These are phyloP conservation scores for Geococcyx californianus DNA, from an alignment of 2,113 vertebrate genomes.

Conservation along the genomic window DNA sequence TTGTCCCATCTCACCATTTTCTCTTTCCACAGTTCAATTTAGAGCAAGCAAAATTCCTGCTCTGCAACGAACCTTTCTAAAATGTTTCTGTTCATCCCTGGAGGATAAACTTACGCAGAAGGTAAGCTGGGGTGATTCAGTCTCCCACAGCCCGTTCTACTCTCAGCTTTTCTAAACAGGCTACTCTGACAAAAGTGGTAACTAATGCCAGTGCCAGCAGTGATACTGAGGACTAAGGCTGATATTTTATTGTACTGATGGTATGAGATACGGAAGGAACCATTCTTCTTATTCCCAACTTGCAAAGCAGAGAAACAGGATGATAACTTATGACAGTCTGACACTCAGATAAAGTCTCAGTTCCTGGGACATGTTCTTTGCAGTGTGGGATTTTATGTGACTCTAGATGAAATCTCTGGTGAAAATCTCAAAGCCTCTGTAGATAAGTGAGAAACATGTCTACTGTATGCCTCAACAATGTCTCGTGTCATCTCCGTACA, in stretches of 20 bases:
- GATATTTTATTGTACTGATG: neutral
- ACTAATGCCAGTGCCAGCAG: neutral
- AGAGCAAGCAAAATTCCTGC: neutral
- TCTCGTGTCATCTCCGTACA: accelerated
- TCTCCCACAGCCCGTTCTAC: neutral
- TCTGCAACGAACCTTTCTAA: neutral
- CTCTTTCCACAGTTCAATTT: neutral
- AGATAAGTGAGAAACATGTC: neutral
- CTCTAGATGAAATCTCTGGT: neutral
- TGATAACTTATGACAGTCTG: neutral
- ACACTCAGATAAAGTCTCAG: neutral
- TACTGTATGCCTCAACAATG: neutral
- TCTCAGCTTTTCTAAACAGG: neutral
- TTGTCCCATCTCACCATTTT: neutral
- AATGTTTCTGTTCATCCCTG: neutral
- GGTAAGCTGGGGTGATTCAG: accelerated
- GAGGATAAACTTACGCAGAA: neutral
- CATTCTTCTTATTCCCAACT: neutral
- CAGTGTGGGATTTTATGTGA: neutral
- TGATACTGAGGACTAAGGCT: neutral
- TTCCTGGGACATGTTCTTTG: neutral
- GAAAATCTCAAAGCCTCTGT: neutral
- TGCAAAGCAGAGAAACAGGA: neutral
- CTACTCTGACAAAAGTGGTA: neutral
- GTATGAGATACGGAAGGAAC: neutral